These are phyloP conservation scores for human DNA, from an alignment of 2,113 vertebrate species.

Conservation along the genomic window DNA sequence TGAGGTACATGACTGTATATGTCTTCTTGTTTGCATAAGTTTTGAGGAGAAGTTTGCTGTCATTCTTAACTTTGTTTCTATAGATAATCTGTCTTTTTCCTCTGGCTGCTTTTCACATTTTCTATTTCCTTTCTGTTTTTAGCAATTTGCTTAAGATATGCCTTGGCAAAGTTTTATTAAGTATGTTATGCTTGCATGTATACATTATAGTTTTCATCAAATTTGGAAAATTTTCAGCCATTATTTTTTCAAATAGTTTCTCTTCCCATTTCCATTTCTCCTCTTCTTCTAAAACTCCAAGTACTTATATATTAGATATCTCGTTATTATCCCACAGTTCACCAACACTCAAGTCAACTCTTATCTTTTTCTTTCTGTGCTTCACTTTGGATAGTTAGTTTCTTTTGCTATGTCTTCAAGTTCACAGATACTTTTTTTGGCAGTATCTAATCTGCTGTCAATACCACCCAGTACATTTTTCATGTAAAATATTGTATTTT, in stretches of 20 bases:
- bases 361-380: not conserved
- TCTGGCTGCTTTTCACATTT: not conserved
- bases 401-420: not conserved
- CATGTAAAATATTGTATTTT: constrained; percentile 10
- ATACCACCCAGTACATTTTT: not conserved
- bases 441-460: not conserved
- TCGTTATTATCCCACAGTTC: not conserved
- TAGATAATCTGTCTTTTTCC: not conserved
- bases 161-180: not conserved
- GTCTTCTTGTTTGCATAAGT: not conserved
- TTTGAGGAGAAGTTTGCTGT: not conserved
- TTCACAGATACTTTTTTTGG: not conserved
- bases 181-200: not conserved
- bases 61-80: not conserved
- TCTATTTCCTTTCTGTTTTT: not conserved
- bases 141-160: not conserved
- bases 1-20: not conserved
- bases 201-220: not conserved
- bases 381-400: not conserved
- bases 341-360: not conserved
- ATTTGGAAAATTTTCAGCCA: not conserved
- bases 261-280: not conserved
- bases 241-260: not conserved
- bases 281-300: not conserved
- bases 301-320: not conserved